Base-by-base conservation (phyloP, 2,797 vertebrate genomes). In the Argya squamiceps region DNA sequence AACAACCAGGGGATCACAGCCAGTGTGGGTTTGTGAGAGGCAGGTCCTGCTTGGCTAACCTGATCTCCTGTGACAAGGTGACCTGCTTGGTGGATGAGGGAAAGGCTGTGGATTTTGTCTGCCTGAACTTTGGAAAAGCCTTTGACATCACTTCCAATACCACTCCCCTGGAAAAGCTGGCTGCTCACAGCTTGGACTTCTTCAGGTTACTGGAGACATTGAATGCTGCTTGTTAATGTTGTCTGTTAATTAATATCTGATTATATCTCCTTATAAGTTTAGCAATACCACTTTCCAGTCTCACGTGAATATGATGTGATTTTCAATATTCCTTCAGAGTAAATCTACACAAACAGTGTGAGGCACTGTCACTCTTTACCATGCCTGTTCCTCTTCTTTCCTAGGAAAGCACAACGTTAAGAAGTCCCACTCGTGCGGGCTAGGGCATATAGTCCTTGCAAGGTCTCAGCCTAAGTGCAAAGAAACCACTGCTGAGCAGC, bases 401-500 rank as follows among this genome's bases (percentile, higher is more conserved):
- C n/a, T 32, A 52, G 46, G 36, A 60, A 59, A 39, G 7, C 8
- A 77, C 22, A 69, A 8, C 9, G 39, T 36, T 29, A n/a, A 39
- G 26, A 39, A 47, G 41, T 18, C 18, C 23, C 20, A 15, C 9
- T 60, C 19, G 8, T 0, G 2, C 10, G 19, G 29, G 4, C 23
- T 62, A 49, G 60, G 18, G 37, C n/a, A 55, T 0, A 0, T 3
- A 30, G 37, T 30, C 29, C 37, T 44, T 53, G 32, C 50, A 56
- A 64, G 68, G 14, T 13, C 34, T 50, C 9, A 10, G 41, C 0
- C 44, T 24, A 76, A 56, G 41, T 22, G 41, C 52, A 55, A 68
- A 37, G 41, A 64, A 23, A 32, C 16, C 1, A 1, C 8, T 47
- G 5, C 11, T 2, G 1, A 2, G 2, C 27, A 58, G 12, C 32